Percentiles rank a stretch among this genome's conserved stretches.
Conservation (phyloP, 2,113 vertebrate genomes). For the Cranoglanis bouderius region DNA sequence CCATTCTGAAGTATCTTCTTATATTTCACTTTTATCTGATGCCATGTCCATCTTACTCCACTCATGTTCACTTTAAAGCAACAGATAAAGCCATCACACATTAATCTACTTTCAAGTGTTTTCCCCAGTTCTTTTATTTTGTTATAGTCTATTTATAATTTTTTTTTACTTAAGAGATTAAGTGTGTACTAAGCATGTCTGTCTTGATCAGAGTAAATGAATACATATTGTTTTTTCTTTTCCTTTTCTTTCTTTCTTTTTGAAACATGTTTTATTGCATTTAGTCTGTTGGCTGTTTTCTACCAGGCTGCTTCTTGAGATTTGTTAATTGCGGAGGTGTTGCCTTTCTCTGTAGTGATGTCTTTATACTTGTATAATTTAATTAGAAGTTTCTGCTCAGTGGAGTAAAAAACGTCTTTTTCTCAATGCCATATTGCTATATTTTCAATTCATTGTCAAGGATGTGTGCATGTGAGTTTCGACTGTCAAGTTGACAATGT, state of each 20-base stretch:
- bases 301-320: neutral
- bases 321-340: neutral
- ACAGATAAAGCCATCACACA: neutral
- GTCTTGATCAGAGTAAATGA: neutral
- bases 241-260: neutral
- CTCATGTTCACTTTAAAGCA: neutral
- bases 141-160: neutral
- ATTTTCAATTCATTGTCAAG: neutral
- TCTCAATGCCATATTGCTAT: neutral
- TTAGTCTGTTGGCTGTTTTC: neutral
- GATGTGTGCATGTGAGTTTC: neutral
- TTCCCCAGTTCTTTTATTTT: neutral
- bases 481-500: neutral
- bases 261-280: neutral
- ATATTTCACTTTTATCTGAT: conserved; percentile 8
- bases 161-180: neutral
- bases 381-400: neutral
- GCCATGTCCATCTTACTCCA: neutral
- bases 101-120: neutral
- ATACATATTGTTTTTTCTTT: neutral
- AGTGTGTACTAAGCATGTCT: neutral
- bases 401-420: neutral
- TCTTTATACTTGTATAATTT: neutral
- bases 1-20: neutral
- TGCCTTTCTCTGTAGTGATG: neutral